A percentile compares a stretch with the other conserved stretches of the same genome.
Conservation (phyloP, 2,797 vertebrate species). For the Sitta carolinensis region DNA sequence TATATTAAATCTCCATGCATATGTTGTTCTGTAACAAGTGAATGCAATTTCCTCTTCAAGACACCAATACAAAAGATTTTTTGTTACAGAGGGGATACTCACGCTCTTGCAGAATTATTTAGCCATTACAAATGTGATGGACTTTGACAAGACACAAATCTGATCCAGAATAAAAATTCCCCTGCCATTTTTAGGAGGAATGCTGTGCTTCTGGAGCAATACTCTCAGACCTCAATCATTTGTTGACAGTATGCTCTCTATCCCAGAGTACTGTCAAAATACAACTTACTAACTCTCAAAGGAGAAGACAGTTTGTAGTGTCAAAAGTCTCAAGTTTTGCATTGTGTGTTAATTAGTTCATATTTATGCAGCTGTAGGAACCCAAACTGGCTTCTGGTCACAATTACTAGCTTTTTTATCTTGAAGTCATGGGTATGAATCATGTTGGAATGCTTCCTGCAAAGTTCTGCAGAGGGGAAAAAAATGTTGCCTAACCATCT, state of each 20-base stretch:
- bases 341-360: background rate
- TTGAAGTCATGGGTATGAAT: background rate
- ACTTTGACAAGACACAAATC: background rate
- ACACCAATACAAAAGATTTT: background rate
- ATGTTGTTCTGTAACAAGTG: background rate
- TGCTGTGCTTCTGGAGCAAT: background rate
- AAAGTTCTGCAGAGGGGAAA: background rate
- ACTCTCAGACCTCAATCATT: background rate
- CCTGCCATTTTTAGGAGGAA: background rate
- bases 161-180: background rate
- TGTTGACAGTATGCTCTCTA: background rate
- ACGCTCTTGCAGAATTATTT: background rate
- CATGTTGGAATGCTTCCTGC: background rate
- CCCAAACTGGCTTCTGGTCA: background rate
- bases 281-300: background rate
- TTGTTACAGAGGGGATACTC: background rate
- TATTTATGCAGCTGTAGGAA: background rate
- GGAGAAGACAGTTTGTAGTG: background rate
- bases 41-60: background rate
- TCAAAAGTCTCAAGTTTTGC: background rate
- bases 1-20: background rate
- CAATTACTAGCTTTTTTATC: background rate
- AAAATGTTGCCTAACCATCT: background rate
- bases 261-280: background rate
- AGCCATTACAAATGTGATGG: background rate